phyloP scores from a whole-genome alignment of 2,113 vertebrate genomes.

The Megaleporinus macrocephalus region DNA sequence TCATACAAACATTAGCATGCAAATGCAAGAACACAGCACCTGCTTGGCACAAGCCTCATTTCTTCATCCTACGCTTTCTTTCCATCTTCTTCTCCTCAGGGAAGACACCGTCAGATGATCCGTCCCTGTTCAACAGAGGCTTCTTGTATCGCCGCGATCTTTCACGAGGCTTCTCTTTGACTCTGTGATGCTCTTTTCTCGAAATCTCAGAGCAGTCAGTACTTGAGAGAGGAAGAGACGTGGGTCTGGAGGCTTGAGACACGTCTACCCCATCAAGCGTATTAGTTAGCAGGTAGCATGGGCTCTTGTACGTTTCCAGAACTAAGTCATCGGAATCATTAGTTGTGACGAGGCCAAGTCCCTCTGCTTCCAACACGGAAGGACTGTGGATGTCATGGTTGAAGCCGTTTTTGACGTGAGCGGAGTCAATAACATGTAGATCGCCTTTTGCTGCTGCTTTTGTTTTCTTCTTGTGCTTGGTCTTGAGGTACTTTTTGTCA shows the following conservation, averaged over 20 bases:
- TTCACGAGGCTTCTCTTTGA: slow-evolving; percentile 30
- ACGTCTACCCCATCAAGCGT: not conserved
- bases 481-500: slow-evolving; percentile 44
- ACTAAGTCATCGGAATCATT: slow-evolving; percentile 28
- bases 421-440: not conserved
- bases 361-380: slow-evolving; percentile 4
- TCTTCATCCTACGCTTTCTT: slow-evolving; percentile 53
- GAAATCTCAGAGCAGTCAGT: slow-evolving; percentile 36
- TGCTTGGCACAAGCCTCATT: slow-evolving; percentile 45
- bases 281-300: not conserved
- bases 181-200: slow-evolving; percentile 28
- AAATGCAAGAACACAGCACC: slow-evolving; percentile 9
- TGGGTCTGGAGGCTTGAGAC: slow-evolving; percentile 49
- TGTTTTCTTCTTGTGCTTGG: slow-evolving; percentile 45
- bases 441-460: not conserved
- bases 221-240: slow-evolving; percentile 50
- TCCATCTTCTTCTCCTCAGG: slow-evolving; percentile 52
- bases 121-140: slow-evolving; percentile 9
- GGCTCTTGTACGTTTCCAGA: slow-evolving; percentile 36
- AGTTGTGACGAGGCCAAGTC: slow-evolving; percentile 30
- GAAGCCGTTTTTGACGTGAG: not conserved
- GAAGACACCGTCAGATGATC: slow-evolving; percentile 17
- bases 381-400: not conserved
- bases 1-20: not conserved
- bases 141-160: slow-evolving; percentile 31